phyloP scores from a whole-genome alignment of 2,797 vertebrate genomes.

The Ptychobarbus kaznakovi region DNA sequence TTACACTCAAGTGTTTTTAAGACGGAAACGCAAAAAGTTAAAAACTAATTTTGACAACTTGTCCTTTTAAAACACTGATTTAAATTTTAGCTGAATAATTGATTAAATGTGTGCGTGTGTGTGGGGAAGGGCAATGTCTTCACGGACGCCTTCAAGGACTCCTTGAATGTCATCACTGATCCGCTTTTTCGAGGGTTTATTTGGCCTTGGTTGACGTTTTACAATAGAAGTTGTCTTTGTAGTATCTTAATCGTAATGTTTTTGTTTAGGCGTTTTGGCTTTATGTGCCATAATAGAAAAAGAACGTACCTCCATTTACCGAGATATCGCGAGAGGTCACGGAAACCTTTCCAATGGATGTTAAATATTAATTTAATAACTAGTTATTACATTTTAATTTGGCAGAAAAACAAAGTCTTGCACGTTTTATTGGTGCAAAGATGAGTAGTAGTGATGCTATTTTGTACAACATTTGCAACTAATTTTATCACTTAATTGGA shows the following conservation, averaged over 20 bases:
- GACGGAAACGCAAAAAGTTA: neutral
- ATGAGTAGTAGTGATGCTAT: too few relatives aligned
- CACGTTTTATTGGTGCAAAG: too few relatives aligned
- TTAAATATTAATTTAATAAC: too few relatives aligned
- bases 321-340: too few relatives aligned
- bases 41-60: neutral
- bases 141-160: conserved; percentile 48
- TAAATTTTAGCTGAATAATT: neutral
- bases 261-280: neutral
- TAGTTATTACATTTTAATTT: too few relatives aligned
- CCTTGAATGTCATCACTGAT: conserved; percentile 49
- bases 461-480: too few relatives aligned
- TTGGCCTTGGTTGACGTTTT: neutral
- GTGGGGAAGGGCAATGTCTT: neutral
- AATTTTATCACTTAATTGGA: too few relatives aligned
- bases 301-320: neutral
- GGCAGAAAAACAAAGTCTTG: too few relatives aligned
- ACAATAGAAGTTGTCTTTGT: neutral
- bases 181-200: neutral
- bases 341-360: too few relatives aligned
- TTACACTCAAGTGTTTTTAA: neutral
- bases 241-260: neutral
- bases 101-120: neutral
- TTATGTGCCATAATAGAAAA: neutral
- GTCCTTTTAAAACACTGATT: neutral